These are phyloP conservation scores for Aethes cnicana DNA, from an alignment of 2,888 invertebrate genomes.

Conservation along the genomic window DNA sequence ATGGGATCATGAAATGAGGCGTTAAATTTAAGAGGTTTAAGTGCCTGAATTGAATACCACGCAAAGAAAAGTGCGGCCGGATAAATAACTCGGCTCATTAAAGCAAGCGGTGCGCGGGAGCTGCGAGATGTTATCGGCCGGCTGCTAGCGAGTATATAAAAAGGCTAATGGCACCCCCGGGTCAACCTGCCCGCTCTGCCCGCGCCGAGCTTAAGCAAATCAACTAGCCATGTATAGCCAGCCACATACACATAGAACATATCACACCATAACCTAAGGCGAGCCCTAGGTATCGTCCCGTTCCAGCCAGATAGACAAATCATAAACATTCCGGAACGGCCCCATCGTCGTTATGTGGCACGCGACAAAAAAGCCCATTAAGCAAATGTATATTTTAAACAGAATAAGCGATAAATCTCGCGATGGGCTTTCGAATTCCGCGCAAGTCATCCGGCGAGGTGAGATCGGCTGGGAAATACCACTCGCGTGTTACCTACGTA, in stretches of 20 bases:
- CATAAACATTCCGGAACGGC: conserved; percentile 61
- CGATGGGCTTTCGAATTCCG: conserved; percentile 82
- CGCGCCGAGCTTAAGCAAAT: conserved; percentile 27
- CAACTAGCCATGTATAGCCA: conserved; percentile 21
- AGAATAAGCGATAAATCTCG: conserved; percentile 81
- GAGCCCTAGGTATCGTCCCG: not conserved
- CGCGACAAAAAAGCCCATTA: conserved; percentile 79
- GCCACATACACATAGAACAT: conserved; percentile 37
- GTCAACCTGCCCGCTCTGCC: conserved; percentile 43
- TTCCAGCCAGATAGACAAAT: conserved; percentile 55
- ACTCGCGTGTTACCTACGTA: conserved; percentile 60
- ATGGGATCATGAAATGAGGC: no score
- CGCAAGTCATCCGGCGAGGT: conserved; percentile 78
- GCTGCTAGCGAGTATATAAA: conserved; percentile 66
- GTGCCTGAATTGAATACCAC: conserved; percentile 34
- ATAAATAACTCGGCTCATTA: conserved; percentile 72
- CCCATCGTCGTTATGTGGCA: conserved; percentile 65
- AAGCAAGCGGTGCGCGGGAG: conserved; percentile 72
- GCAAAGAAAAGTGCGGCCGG: conserved; percentile 54
- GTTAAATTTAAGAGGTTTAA: conserved; percentile 30
- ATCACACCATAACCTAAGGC: not conserved
- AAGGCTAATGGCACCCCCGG: conserved; percentile 65
- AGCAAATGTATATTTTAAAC: conserved; percentile 80
- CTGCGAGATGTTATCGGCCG: conserved; percentile 66
- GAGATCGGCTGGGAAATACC: conserved; percentile 81